phyloP scores from a whole-genome alignment of 2,797 vertebrate genomes.

The Hapalemur alaotrensis region DNA sequence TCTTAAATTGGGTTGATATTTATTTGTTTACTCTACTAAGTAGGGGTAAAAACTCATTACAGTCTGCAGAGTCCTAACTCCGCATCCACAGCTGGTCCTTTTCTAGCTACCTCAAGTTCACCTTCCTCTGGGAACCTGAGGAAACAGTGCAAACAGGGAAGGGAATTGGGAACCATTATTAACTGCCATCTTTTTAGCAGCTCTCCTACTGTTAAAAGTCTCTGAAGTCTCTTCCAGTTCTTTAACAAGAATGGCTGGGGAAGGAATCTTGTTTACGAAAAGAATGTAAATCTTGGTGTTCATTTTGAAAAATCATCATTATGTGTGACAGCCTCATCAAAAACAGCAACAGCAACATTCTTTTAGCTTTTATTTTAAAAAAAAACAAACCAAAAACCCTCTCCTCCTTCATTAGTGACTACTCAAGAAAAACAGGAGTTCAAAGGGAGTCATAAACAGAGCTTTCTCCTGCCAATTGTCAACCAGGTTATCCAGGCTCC shows the following conservation, averaged over 20 bases:
- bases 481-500: background rate
- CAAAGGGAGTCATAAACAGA: slow-evolving; percentile 24
- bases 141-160: background rate
- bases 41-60: background rate
- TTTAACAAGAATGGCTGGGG: background rate
- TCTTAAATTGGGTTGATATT: background rate
- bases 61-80: background rate
- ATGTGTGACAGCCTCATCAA: background rate
- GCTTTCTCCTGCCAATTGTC: slow-evolving; percentile 22
- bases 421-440: background rate
- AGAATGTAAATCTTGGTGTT: background rate
- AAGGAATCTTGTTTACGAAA: background rate
- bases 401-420: background rate
- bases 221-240: slow-evolving; percentile 33
- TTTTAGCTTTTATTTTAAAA: background rate
- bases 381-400: background rate
- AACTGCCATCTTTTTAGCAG: background rate
- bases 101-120: background rate
- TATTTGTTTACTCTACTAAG: slow-evolving; percentile 22
- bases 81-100: slow-evolving; percentile 10
- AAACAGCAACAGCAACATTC: background rate
- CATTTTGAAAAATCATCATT: slow-evolving; percentile 40
- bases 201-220: background rate
- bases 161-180: background rate
- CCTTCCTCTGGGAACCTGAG: background rate